phyloP scores from a whole-genome alignment of 2,113 vertebrate genomes.

The Trogon melanurus region DNA sequence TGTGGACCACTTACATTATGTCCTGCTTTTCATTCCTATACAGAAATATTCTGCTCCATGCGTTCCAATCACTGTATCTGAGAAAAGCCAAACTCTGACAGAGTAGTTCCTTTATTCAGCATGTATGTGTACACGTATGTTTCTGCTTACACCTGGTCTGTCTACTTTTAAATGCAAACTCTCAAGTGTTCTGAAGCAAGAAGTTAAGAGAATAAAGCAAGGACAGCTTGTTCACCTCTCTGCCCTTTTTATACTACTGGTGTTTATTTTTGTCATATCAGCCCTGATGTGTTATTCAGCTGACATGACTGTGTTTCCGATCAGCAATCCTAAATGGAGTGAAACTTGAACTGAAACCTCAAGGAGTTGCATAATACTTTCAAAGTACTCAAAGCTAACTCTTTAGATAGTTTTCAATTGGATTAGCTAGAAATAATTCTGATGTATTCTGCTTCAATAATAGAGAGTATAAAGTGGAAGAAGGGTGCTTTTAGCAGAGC shows the following conservation, averaged over 20 bases:
- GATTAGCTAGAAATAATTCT: neutral
- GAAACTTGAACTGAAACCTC: neutral
- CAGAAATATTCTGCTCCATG: neutral
- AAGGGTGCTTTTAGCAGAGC: neutral
- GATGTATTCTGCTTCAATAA: neutral
- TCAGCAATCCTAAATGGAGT: neutral
- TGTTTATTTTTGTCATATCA: slow-evolving; percentile 56
- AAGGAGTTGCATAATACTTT: neutral
- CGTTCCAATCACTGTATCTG: neutral
- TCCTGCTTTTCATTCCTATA: neutral
- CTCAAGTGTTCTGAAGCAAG: neutral
- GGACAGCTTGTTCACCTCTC: slow-evolving; percentile 10
- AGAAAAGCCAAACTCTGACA: neutral
- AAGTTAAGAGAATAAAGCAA: slow-evolving; percentile 17
- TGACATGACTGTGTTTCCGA: neutral
- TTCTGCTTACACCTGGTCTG: neutral
- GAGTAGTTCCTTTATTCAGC: neutral
- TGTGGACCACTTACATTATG: neutral
- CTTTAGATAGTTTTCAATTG: neutral
- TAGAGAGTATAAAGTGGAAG: neutral
- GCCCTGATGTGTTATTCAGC: neutral
- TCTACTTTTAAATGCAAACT: slow-evolving; percentile 3
- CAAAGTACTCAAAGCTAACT: neutral
- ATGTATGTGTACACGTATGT: neutral
- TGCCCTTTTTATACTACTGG: neutral